Base-by-base conservation (phyloP, 2,888 invertebrate genomes). In the Mechanitis messenoides region DNA sequence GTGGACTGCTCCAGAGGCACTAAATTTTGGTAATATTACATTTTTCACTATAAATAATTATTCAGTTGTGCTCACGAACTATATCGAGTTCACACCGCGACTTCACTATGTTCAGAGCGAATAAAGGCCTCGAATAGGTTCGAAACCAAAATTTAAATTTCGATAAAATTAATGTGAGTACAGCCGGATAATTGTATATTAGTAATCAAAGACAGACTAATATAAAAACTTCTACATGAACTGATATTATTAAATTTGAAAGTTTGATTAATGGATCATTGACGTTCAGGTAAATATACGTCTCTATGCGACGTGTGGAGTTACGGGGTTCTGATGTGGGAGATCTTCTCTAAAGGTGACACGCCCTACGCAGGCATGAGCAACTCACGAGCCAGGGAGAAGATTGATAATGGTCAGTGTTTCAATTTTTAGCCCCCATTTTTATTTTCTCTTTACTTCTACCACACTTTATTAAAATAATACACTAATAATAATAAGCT, bases 261-360 rank as follows among this genome's bases (percentile, higher is more conserved):
- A 3, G 35, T 35, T 35, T 5, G 6, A 9, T 3, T 42, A 42
- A 42, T 42, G 3, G 6, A 9, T 33, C 5, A 31, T 28, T 35
- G 12, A 2, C 46, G 7, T 83, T 1, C 77, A 96, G 96, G 96
- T 60, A 97, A 97, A 91, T 98, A 98, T 83, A 98, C 98, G 9
- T 95, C 97, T 0, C 86, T 98, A 6, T 98, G 98, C 84, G 98
- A 98, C 87, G 97, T 98, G 55, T 98, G 98, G 98, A 98, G 97
- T 75, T 98, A 96, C 81, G 98, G 98, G 3, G 95, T 98, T 69
- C 88, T 98, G 62, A 95, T 96, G 92, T 98, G 98, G 98, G 98
- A 98, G 88, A 96, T 98, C 77, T 98, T 98, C 88, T 96, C 98
- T 0, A 93, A 94, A 79, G 98, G 98, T 1, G 95, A 95, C 70